Evolutionary conservation across 2,113 vertebrate genomes (phyloP).

Genomic region (Rhynchomys soricoides): DNA sequence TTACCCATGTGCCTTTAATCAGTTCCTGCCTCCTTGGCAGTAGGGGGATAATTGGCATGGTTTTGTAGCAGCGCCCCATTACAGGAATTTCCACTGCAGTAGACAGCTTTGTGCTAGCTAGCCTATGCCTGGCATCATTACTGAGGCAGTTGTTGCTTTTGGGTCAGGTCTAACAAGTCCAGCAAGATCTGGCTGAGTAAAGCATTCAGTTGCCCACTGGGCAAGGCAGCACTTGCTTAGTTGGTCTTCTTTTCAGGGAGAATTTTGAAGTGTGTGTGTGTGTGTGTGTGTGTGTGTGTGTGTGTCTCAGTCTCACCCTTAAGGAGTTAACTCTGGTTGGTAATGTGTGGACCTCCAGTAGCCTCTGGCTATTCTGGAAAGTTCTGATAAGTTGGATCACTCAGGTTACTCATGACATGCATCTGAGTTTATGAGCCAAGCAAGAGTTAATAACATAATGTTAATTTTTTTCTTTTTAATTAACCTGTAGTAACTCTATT

Average conservation of each 20-base stretch:
- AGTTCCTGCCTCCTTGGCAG: not conserved
- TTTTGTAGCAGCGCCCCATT: conserved; percentile 49
- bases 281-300: not conserved
- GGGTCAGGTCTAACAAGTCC: conserved; percentile 61
- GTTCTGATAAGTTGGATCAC: conserved; percentile 5
- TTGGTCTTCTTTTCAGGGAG: conserved; percentile 9
- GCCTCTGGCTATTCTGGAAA: not conserved
- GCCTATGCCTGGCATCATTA: conserved; percentile 10
- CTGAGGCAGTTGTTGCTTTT: conserved; percentile 28
- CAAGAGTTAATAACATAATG: conserved; percentile 32
- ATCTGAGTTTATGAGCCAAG: conserved; percentile 26
- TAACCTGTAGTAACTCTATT: not conserved
- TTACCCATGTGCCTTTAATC: conserved; percentile 42
- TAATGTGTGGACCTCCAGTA: not conserved
- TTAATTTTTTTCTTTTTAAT: conserved; percentile 19
- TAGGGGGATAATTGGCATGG: not conserved
- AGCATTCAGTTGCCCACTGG: not conserved
- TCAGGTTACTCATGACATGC: not conserved
- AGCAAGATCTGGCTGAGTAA: conserved; percentile 34
- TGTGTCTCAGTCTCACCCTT: not conserved
- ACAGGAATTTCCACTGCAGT: not conserved
- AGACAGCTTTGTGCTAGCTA: not conserved
- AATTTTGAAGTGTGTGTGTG: not conserved
- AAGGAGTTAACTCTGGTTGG: conserved; percentile 14
- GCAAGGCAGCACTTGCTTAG: conserved; percentile 40